Evolutionary conservation across 2,113 vertebrate species (phyloP).

Genomic region (Clarias macrocephalus): DNA sequence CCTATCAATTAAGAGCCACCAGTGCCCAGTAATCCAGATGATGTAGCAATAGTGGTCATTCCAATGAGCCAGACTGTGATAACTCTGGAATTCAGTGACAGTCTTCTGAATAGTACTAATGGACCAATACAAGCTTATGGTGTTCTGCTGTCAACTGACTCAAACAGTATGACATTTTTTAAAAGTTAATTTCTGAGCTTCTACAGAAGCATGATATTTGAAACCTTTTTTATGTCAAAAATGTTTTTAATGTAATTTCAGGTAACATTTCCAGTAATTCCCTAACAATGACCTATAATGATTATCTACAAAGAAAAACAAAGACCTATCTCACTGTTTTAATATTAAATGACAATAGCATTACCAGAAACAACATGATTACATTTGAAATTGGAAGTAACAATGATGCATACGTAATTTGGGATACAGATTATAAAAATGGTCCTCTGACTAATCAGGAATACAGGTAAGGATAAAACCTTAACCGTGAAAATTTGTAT

Average conservation of each 20-base stretch:
- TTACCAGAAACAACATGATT: neutral
- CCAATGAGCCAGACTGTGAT: neutral
- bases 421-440: slow-evolving; percentile 53
- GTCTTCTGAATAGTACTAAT: slow-evolving; percentile 65
- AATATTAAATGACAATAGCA: accelerated
- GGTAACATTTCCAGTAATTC: neutral
- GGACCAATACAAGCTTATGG: slow-evolving; percentile 80
- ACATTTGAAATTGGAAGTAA: neutral
- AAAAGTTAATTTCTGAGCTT: neutral
- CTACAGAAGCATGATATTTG: neutral
- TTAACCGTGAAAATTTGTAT: no score
- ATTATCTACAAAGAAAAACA: slow-evolving; percentile 17
- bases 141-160: slow-evolving; percentile 71
- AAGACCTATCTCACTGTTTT: slow-evolving; percentile 65
- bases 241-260: slow-evolving; percentile 4
- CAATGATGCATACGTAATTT: neutral
- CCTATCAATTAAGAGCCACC: slow-evolving; percentile 71
- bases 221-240: neutral
- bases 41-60: accelerated
- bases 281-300: slow-evolving; percentile 46
- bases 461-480: slow-evolving; percentile 63
- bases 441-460: slow-evolving; percentile 41
- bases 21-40: neutral
- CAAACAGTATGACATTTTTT: slow-evolving; percentile 54
- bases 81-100: slow-evolving; percentile 44